These are phyloP conservation scores for Phyllopteryx taeniolatus DNA, from an alignment of 2,113 vertebrate species.

Conservation along the genomic window DNA sequence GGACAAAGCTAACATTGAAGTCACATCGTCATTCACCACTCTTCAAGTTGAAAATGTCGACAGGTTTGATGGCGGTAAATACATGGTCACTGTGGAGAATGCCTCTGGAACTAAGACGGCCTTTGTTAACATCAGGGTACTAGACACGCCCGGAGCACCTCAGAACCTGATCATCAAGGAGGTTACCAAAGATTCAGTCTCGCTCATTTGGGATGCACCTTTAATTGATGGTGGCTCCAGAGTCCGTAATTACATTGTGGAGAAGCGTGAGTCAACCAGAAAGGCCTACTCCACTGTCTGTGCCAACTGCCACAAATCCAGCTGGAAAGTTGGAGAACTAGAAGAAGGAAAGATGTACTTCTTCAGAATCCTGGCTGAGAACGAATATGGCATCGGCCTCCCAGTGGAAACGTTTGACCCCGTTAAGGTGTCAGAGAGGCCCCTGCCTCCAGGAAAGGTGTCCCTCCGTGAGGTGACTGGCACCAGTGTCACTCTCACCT, in stretches of 20 bases:
- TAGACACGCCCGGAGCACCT: slow-evolving; percentile 94
- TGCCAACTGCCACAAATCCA: slow-evolving; percentile 92
- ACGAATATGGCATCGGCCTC: slow-evolving; percentile 92
- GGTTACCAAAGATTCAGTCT: slow-evolving; percentile 90
- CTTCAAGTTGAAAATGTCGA: slow-evolving; percentile 91
- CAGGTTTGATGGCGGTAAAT: slow-evolving; percentile 94
- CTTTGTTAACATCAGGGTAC: slow-evolving; percentile 92
- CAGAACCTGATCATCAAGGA: slow-evolving; percentile 90
- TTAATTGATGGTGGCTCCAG: slow-evolving; percentile 93
- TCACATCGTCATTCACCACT: slow-evolving; percentile 88
- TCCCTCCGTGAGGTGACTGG: slow-evolving; percentile 87
- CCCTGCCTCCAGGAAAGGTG: slow-evolving; percentile 95
- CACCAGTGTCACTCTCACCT: slow-evolving; percentile 85
- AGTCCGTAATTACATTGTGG: slow-evolving; percentile 93
- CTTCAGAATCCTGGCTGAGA: slow-evolving; percentile 96
- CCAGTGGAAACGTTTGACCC: slow-evolving; percentile 90
- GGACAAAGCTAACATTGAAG: slow-evolving; percentile 90
- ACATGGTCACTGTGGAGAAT: slow-evolving; percentile 90
- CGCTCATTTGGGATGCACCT: slow-evolving; percentile 92
- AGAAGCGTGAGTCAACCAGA: slow-evolving; percentile 95
- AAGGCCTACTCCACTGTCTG: slow-evolving; percentile 94
- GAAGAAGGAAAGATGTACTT: slow-evolving; percentile 92
- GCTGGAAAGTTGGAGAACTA: slow-evolving; percentile 88
- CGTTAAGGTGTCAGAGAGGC: slow-evolving; percentile 91
- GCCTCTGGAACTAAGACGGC: slow-evolving; percentile 91